Conservation (phyloP, 1,140 invertebrate genomes). For the Pristionchus pacificus region DNA sequence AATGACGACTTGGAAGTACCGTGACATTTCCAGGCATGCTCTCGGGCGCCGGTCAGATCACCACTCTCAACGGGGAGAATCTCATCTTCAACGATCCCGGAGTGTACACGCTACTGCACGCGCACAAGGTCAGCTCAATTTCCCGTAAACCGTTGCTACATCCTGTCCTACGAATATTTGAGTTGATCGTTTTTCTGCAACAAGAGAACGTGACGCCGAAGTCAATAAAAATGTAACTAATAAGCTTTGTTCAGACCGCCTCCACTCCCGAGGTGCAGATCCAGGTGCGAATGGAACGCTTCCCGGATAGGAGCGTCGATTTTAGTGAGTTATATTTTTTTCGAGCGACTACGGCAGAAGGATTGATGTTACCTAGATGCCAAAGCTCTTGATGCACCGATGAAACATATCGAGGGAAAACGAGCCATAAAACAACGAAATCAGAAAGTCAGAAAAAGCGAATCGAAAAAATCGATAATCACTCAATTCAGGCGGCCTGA, state of each 20-base stretch:
- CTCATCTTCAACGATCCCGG: conserved; percentile 57
- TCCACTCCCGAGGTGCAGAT: conserved; percentile 51
- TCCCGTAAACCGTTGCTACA: not conserved
- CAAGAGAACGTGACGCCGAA: no score
- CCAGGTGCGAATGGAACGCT: conserved; percentile 50
- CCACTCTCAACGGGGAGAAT: conserved; percentile 51
- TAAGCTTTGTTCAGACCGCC: conserved; percentile 6
- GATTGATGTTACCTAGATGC: no score
- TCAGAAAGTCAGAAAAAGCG: no score
- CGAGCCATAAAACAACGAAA: no score
- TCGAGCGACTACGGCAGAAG: no score
- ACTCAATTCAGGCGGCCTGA: conserved; percentile 20
- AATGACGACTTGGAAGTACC: no score
- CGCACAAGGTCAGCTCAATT: conserved; percentile 18
- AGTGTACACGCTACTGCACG: conserved; percentile 49
- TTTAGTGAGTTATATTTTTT: conserved; percentile 31
- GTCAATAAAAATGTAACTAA: no score
- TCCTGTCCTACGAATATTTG: conserved; percentile 33
- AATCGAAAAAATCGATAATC: no score
- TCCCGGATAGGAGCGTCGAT: conserved; percentile 52
- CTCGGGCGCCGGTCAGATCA: conserved; percentile 34
- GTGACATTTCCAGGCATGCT: conserved; percentile 20
- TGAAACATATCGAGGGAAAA: no score
- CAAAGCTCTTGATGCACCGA: no score
- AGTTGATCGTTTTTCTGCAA: no score